A percentile compares a stretch with the other conserved stretches of the same genome.
These are phyloP conservation scores for Sturnus vulgaris DNA, from an alignment of 2,113 vertebrate species.

Conservation along the genomic window DNA sequence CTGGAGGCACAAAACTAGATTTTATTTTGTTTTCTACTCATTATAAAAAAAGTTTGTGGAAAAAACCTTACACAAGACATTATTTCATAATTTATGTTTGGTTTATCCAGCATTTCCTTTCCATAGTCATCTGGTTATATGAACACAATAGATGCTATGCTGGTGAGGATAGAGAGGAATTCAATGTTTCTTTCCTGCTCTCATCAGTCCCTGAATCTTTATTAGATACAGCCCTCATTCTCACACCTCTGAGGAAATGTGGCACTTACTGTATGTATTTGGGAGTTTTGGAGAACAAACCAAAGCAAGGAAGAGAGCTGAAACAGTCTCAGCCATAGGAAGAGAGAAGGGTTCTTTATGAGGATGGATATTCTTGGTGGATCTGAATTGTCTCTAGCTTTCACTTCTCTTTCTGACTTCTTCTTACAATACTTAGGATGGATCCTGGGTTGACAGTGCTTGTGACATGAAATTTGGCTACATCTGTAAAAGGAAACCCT, in stretches of 20 bases:
- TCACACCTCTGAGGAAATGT: neutral
- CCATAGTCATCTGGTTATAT: neutral
- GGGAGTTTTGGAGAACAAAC: neutral
- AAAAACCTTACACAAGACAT: neutral
- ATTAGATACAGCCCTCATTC: neutral
- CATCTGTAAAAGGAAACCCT: constrained; percentile 87
- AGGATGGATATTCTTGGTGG: neutral
- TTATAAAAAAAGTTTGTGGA: neutral
- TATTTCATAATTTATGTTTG: neutral
- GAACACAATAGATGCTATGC: neutral
- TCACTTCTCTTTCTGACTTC: neutral
- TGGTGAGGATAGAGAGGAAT: neutral
- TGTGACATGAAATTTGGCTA: constrained; percentile 83
- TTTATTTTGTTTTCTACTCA: neutral
- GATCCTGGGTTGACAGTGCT: constrained; percentile 83
- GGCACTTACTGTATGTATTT: neutral
- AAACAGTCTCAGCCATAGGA: neutral
- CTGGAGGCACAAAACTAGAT: neutral
- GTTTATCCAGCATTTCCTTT: neutral
- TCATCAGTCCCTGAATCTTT: neutral
- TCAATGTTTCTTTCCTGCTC: neutral
- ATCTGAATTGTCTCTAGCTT: neutral
- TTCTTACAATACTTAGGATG: constrained; percentile 72
- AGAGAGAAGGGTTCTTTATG: neutral
- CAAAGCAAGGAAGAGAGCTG: neutral